Evolutionary conservation across 2,888 invertebrate species (phyloP), one percentile per base, ranked within the genome.

Genomic region (Hemaris fuciformis): DNA sequence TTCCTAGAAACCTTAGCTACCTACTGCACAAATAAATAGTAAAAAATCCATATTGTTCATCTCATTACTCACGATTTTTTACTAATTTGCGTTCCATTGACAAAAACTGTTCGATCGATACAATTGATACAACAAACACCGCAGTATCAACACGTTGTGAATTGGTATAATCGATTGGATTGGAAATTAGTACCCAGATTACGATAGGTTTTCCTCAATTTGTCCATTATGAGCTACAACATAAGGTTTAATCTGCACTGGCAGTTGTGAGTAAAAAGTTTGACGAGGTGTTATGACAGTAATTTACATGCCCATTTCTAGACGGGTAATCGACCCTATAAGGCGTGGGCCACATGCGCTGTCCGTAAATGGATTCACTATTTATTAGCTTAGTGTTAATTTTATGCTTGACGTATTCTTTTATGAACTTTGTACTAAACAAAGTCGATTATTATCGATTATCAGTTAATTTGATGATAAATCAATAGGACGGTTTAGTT

Each of bases 131-230:
- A 66, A 57, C 25, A 64, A 62, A 61, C 64, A 48, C 15, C 53
- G 59, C 62, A 38, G 61, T 57, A 62, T 43, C 43, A 67, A 72
- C 72, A 66, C 67, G 68, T 73, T 76, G 76, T 80, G 78, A 84
- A 84, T 80, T 76, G 77, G 79, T 70, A 74, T 79, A 81, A 83
- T 79, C 80, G 79, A 83, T 80, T 79, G 72, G 71, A 73, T 75
- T 71, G 77, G 75, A 78, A 81, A 79, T 81, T 79, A 78, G 80
- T 46, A 38, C 61, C 43, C 58, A 61, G 66, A 73, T 67, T 66
- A 62, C 76, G 53, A 27, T 18, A 15, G 4, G 2, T 2, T 15
- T n/a, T 4, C 25, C 69, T 69, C 73, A 77, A 4, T 18, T 0
- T 6, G 15, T 10, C 4, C 31, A 15, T 10, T 31, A 3, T 27